These are phyloP conservation scores for Neotoxoptera formosana DNA, from an alignment of 1,140 invertebrate genomes.

Conservation along the genomic window DNA sequence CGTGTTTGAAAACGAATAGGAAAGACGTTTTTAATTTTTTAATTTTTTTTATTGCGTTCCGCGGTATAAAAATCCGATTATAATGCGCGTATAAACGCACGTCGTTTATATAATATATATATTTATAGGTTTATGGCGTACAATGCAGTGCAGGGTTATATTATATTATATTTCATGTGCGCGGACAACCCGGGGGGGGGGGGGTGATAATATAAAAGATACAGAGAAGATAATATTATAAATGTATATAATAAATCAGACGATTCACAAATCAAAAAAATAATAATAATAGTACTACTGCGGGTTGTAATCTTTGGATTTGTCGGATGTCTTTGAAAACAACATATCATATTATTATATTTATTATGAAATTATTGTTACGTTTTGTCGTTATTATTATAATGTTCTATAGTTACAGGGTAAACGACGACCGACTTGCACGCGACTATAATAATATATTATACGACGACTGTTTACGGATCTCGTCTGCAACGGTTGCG, in stretches of 20 bases:
- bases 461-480: not conserved
- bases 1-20: not conserved
- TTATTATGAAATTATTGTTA: not conserved
- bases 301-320: not conserved
- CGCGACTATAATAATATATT: not conserved
- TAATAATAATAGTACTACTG: not conserved
- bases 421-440: not conserved
- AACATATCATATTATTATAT: not conserved
- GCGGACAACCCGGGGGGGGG: not conserved
- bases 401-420: slow-evolving; percentile 32
- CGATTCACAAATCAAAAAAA: not conserved
- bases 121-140: not conserved
- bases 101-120: not conserved
- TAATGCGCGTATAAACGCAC: not conserved
- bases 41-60: slow-evolving; percentile 29
- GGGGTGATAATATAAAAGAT: slow-evolving; percentile 32
- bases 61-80: slow-evolving; percentile 37
- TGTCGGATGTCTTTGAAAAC: slow-evolving; percentile 3
- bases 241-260: slow-evolving; percentile 32
- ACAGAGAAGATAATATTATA: not conserved
- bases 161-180: not conserved
- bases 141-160: not conserved
- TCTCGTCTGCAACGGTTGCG: not conserved
- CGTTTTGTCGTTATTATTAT: not conserved
- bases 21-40: not conserved